These are phyloP conservation scores for Stegodyphus dumicola DNA, from an alignment of 1,140 invertebrate species.

Conservation along the genomic window DNA sequence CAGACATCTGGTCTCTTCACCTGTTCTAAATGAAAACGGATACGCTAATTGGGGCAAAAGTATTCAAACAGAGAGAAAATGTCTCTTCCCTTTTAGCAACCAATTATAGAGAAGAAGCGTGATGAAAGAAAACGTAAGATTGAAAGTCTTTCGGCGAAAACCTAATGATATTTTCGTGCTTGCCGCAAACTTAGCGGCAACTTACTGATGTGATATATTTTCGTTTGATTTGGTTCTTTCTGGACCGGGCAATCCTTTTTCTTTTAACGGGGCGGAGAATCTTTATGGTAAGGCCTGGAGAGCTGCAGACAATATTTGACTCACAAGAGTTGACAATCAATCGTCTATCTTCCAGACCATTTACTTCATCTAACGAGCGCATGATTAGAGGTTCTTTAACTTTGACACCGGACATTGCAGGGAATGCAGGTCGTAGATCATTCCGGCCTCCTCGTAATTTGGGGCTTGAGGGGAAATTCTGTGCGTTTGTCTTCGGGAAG, in stretches of 20 bases:
- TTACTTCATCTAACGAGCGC: neutral
- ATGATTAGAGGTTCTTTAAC: constrained; percentile 1
- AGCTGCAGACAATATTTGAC: neutral
- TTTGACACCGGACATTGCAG: neutral
- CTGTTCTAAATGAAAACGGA: too few relatives aligned
- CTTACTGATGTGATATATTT: too few relatives aligned
- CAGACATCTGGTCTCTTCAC: too few relatives aligned
- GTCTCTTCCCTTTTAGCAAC: too few relatives aligned
- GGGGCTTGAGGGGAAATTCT: neutral
- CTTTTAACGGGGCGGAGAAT: neutral
- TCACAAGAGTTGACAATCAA: neutral
- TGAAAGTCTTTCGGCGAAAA: too few relatives aligned
- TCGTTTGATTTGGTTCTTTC: too few relatives aligned
- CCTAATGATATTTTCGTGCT: too few relatives aligned
- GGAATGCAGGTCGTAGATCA: neutral
- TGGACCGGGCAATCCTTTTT: neutral
- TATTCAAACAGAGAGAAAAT: too few relatives aligned
- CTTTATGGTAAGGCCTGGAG: neutral
- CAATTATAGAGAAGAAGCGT: too few relatives aligned
- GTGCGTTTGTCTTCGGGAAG: neutral
- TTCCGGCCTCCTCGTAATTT: neutral
- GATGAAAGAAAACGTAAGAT: too few relatives aligned
- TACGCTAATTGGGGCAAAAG: too few relatives aligned
- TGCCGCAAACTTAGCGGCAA: too few relatives aligned
- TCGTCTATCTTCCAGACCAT: neutral